Base-by-base conservation (phyloP, 1,140 invertebrate species). In the Bombus pascuorum region DNA sequence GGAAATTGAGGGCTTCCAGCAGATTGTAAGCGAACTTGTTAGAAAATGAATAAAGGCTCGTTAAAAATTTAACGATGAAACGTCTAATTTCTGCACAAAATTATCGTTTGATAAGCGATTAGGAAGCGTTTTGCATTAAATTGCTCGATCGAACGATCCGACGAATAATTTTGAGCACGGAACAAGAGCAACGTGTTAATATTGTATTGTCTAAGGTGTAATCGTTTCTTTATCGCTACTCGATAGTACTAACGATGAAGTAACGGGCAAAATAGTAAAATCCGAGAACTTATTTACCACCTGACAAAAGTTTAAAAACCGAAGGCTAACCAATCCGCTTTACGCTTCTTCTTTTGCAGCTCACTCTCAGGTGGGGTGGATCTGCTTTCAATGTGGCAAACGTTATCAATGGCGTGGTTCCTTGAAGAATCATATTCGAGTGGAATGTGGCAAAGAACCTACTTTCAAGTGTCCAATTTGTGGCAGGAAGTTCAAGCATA, bases 371-470 rank as follows among this genome's bases (percentile, higher is more conserved):
- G 92, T 91, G 86, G 86, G 53, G 5, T 95, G 93, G 92, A 39
- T 90, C 39, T 96, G 95, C 82, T 83, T 74, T 13, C 90, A 93
- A 53, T 96, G 95, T 62, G 94, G 94, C 42, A 95, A 94, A 85
- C 91, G 92, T 42, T 96, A 96, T 89, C 93, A 93, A 1, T 94
- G 95, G 85, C 95, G 94, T 68, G 94, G 94, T 59, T 95, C 95
- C 18, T 91, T 96, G 66, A 94, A 93, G 81, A 94, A 95, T 83
- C 96, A 96, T 86, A 92, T 95, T 32, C 94, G 95, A 25, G 95
- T 96, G 74, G 96, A 96, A 81, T 96, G 96, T 86, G 96, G 96
- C 65, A 96, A 96, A 81, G 95, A 95, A 74, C 96, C 96, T 39
- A 92, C 94, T 10, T 96, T 96, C 90, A 91, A 93, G 57, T 96